Evolutionary conservation across 2,113 vertebrate species (phyloP).

Genomic region (Argyrosomus japonicus): DNA sequence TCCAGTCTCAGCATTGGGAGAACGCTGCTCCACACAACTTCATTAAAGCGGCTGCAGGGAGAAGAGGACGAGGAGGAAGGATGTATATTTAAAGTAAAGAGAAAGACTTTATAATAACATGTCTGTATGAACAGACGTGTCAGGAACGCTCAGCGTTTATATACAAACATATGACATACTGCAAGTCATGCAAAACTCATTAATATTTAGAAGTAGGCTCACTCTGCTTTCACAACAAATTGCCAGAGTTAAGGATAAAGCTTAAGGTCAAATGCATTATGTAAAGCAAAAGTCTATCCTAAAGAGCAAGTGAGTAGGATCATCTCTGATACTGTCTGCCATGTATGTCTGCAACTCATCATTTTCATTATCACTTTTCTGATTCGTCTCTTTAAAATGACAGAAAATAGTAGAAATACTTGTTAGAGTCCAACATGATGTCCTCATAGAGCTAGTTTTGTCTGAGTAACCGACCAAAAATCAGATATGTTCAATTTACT

Average conservation of each 20-base stretch:
- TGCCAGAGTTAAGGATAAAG: neutral
- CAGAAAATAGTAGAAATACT: neutral
- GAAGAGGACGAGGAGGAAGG: constrained; percentile 16
- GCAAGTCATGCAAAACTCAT: neutral
- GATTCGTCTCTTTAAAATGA: neutral
- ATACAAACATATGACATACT: neutral
- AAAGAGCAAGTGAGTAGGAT: neutral
- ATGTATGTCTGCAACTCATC: neutral
- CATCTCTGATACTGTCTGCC: neutral
- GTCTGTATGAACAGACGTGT: too few species aligned
- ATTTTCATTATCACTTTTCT: neutral
- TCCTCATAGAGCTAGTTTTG: neutral
- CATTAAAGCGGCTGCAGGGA: constrained; percentile 60
- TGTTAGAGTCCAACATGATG: neutral
- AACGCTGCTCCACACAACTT: constrained; percentile 60
- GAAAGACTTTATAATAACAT: neutral
- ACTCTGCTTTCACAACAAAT: neutral
- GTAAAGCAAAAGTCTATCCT: neutral
- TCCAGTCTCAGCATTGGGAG: constrained; percentile 56
- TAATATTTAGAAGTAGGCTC: too few species aligned
- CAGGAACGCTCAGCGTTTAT: neutral
- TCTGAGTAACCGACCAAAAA: neutral
- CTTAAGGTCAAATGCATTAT: neutral
- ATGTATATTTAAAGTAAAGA: constrained; percentile 6
- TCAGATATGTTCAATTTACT: neutral